Conservation (phyloP, 2,888 invertebrate genomes). For the Mimas tiliae region DNA sequence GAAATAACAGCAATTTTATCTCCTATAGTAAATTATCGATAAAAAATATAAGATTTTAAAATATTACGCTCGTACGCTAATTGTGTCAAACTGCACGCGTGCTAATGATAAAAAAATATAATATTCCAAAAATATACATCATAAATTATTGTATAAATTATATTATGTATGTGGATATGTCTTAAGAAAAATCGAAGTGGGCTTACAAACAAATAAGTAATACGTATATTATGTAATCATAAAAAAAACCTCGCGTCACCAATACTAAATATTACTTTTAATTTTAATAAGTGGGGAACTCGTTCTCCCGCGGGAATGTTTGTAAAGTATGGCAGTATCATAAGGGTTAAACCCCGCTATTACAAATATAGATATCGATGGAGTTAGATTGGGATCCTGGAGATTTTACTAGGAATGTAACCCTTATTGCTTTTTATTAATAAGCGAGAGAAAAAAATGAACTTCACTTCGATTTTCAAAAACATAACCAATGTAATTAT, state of each 20-base stretch:
- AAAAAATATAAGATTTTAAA: slow-evolving; percentile 59
- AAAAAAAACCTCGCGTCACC: background rate
- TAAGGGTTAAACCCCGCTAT: no score
- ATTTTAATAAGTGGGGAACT: background rate
- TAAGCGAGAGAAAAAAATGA: background rate
- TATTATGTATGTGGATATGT: background rate
- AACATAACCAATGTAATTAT: background rate
- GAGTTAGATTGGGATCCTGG: no score
- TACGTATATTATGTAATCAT: background rate
- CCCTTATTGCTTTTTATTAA: background rate
- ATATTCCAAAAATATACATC: slow-evolving; percentile 52
- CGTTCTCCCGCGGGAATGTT: background rate
- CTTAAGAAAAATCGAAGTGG: slow-evolving; percentile 1
- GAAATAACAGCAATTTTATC: slow-evolving; percentile 71
- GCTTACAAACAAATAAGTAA: background rate
- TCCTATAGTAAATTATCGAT: slow-evolving; percentile 60
- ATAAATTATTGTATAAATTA: slow-evolving; percentile 38
- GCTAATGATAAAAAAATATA: slow-evolving; percentile 54
- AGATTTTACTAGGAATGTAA: background rate
- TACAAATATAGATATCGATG: no score
- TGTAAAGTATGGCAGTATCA: background rate
- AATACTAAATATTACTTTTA: background rate
- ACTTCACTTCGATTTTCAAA: slow-evolving; percentile 10
- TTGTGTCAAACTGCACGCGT: slow-evolving; percentile 80
- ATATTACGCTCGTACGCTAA: slow-evolving; percentile 71